These are phyloP conservation scores for Eulemur rufifrons DNA, from an alignment of 2,113 vertebrate genomes.

Conservation along the genomic window DNA sequence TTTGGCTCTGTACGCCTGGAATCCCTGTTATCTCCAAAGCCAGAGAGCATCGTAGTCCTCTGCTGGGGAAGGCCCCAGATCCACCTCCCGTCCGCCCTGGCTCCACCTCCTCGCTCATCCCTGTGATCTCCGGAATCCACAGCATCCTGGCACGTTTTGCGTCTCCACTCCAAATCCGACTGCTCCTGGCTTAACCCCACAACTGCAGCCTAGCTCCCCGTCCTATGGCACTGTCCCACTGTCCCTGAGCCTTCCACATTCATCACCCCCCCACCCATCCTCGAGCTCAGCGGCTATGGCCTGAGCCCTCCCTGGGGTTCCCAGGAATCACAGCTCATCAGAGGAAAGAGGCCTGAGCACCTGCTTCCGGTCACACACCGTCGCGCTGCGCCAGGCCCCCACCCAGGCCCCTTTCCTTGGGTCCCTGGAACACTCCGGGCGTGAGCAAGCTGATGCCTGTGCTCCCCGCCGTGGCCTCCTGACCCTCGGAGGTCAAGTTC, in stretches of 20 bases:
- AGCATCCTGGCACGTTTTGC: neutral
- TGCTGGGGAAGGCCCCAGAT: neutral
- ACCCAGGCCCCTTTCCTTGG: neutral
- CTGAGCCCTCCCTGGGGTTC: neutral
- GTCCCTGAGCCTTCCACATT: neutral
- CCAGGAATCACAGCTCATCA: neutral
- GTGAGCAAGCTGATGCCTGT: neutral
- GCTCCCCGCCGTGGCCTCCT: neutral
- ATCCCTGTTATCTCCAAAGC: neutral
- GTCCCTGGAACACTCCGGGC: neutral
- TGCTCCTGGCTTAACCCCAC: neutral
- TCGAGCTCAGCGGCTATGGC: neutral
- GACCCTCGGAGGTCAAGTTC: neutral
- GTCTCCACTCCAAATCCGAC: neutral
- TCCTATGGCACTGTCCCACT: rapidly evolving
- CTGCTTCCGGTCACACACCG: neutral
- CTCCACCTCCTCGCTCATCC: neutral
- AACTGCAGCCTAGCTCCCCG: neutral
- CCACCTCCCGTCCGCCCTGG: neutral
- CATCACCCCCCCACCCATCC: no score
- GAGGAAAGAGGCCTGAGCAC: neutral
- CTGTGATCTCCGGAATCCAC: neutral
- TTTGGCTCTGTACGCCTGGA: slow-evolving; percentile 10
- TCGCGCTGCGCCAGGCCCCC: neutral
- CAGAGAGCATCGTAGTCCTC: neutral